Conservation (phyloP, 2,888 invertebrate genomes). For the Xylophagus ater region DNA sequence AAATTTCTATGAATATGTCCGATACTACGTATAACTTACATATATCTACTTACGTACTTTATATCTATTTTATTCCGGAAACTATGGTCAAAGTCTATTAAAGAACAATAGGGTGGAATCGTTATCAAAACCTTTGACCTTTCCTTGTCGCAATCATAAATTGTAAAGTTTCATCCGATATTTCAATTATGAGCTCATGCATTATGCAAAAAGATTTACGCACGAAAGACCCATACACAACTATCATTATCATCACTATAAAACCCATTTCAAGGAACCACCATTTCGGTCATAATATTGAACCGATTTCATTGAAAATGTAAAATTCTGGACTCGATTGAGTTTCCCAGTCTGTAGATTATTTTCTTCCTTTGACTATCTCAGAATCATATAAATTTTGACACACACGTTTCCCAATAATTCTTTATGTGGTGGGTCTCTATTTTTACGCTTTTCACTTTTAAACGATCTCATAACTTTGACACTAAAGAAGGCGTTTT, state of each 20-base stretch:
- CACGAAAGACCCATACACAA: neutral
- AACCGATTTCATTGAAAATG: neutral
- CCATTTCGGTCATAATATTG: neutral
- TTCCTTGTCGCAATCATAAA: slow-evolving; percentile 11
- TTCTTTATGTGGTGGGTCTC: slow-evolving; percentile 9
- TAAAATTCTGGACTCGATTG: too few species aligned
- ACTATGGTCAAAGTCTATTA: too few species aligned
- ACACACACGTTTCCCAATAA: slow-evolving; percentile 1
- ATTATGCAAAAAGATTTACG: slow-evolving; percentile 13
- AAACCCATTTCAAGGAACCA: neutral
- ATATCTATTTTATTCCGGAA: too few species aligned
- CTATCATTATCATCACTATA: neutral
- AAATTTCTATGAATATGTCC: too few species aligned
- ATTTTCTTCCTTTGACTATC: too few species aligned
- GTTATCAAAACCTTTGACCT: slow-evolving; percentile 9
- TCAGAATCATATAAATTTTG: too few species aligned
- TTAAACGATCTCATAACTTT: slow-evolving; percentile 9
- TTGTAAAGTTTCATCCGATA: slow-evolving; percentile 9
- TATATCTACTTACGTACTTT: too few species aligned
- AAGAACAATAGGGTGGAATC: slow-evolving; percentile 7
- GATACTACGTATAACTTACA: too few species aligned
- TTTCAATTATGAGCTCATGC: slow-evolving; percentile 12
- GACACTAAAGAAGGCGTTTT: slow-evolving; percentile 4
- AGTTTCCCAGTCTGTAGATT: too few species aligned
- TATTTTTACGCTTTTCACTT: slow-evolving; percentile 2